Evolutionary conservation across 2,888 invertebrate species (phyloP).

Genomic region (Drosophila fungiperda): DNA sequence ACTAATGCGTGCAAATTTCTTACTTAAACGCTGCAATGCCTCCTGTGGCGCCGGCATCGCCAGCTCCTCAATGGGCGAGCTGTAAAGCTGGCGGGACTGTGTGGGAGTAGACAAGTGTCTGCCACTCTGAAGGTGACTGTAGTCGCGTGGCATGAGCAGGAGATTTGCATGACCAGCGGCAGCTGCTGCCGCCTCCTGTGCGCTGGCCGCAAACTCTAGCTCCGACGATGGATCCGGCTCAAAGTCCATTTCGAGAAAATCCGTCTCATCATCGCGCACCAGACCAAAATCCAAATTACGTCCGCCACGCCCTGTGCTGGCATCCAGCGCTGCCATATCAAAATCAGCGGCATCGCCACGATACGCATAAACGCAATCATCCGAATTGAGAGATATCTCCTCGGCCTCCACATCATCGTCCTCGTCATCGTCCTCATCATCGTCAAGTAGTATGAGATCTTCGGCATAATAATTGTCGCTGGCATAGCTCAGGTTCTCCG

Average conservation of each 20-base stretch:
- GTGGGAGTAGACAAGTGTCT: constrained; percentile 55
- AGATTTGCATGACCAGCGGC: constrained; percentile 57
- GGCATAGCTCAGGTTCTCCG: constrained; percentile 84
- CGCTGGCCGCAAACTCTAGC: constrained; percentile 76
- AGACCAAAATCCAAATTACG: constrained; percentile 51
- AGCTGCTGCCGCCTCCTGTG: constrained; percentile 31
- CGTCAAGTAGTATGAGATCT: constrained; percentile 82
- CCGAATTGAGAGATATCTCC: constrained; percentile 83
- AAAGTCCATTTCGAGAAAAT: constrained; percentile 85
- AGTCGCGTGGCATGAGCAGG: constrained; percentile 76
- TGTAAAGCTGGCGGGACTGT: constrained; percentile 77
- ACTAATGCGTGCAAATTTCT: constrained; percentile 82
- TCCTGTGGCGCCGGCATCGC: constrained; percentile 65
- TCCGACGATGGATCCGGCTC: constrained; percentile 85
- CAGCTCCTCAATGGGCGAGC: constrained; percentile 81
- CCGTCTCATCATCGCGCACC: constrained; percentile 83
- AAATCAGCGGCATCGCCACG: constrained; percentile 83
- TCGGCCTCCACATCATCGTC: constrained; percentile 77
- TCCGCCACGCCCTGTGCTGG: constrained; percentile 62
- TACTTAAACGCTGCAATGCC: constrained; percentile 71
- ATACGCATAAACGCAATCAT: constrained; percentile 85
- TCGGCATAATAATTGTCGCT: constrained; percentile 84
- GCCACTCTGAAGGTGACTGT: constrained; percentile 71
- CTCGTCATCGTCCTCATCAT: constrained; percentile 69
- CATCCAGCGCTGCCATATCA: constrained; percentile 71